Evolutionary conservation across 1,140 invertebrate species (phyloP).

Genomic region (Episyrphus balteatus): DNA sequence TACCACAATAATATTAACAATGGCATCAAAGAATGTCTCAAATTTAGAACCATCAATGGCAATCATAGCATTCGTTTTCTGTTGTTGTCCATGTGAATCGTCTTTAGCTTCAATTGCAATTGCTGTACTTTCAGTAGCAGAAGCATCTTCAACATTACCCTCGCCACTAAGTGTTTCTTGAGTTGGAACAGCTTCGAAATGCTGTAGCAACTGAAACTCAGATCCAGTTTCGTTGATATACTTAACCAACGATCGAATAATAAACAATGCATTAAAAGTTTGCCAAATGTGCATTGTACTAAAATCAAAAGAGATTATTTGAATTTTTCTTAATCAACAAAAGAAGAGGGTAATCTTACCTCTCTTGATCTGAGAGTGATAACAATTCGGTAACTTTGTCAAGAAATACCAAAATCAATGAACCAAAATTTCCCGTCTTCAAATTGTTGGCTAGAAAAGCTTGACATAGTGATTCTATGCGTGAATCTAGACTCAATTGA

Average conservation of each 20-base stretch:
- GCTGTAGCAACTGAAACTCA: conserved; percentile 61
- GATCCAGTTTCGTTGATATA: conserved; percentile 73
- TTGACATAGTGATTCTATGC: conserved; percentile 59
- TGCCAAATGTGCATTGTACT: conserved; percentile 91
- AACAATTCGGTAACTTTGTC: conserved; percentile 66
- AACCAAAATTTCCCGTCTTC: conserved; percentile 75
- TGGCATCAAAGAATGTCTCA: conserved; percentile 33
- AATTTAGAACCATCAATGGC: conserved; percentile 29
- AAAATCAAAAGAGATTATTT: conserved; percentile 12
- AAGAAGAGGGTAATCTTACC: conserved; percentile 46
- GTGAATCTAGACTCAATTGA: conserved; percentile 67
- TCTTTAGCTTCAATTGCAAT: conserved; percentile 31
- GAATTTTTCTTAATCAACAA: conserved; percentile 13
- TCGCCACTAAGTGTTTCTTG: conserved; percentile 15
- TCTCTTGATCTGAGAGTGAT: conserved; percentile 70
- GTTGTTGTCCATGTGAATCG: conserved; percentile 6
- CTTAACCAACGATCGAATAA: conserved; percentile 78
- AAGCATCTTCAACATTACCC: conserved; percentile 10
- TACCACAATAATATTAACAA: conserved; percentile 32
- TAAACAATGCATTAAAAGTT: conserved; percentile 86
- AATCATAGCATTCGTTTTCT: not conserved
- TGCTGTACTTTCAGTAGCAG: conserved; percentile 10
- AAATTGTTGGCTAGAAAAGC: conserved; percentile 67
- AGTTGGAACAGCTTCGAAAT: conserved; percentile 51
- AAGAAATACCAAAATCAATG: conserved; percentile 75